phyloP scores from a whole-genome alignment of 2,888 invertebrate species.

The Apantesis nais region DNA sequence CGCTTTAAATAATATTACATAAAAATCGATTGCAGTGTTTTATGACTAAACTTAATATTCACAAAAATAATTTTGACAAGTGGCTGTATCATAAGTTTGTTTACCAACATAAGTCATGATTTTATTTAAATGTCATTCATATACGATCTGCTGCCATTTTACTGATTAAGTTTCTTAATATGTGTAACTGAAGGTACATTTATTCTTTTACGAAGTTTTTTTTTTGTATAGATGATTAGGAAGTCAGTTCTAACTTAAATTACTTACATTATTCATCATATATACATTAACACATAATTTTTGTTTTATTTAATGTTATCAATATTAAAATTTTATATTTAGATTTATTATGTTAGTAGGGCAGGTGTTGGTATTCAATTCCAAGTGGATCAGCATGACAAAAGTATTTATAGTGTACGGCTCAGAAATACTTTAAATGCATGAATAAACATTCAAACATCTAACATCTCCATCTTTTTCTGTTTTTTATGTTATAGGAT shows the following conservation, averaged over 20 bases:
- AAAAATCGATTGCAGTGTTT: background rate
- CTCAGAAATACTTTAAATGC: background rate
- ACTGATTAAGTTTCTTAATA: background rate
- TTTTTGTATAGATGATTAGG: background rate
- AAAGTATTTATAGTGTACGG: background rate
- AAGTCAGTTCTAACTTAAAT: background rate
- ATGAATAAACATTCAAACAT: background rate
- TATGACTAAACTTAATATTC: background rate
- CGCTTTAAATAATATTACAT: background rate
- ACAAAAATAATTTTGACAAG: background rate
- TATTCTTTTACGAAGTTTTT: background rate
- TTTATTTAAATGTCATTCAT: constrained; percentile 6
- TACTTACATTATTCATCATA: background rate
- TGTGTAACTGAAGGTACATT: background rate
- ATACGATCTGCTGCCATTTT: background rate
- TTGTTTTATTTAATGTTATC: background rate
- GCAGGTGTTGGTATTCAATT: background rate
- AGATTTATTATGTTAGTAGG: background rate
- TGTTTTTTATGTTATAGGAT: background rate
- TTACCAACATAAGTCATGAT: constrained; percentile 18
- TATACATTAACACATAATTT: background rate
- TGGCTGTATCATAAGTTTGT: constrained; percentile 3
- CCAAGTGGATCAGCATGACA: background rate
- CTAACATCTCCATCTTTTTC: background rate
- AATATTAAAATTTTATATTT: background rate